Percentiles rank a stretch among this genome's conserved stretches.
These are phyloP conservation scores for Mesocentrotus franciscanus DNA, from an alignment of 53 echinoderm and acorn worm species.

Conservation along the genomic window DNA sequence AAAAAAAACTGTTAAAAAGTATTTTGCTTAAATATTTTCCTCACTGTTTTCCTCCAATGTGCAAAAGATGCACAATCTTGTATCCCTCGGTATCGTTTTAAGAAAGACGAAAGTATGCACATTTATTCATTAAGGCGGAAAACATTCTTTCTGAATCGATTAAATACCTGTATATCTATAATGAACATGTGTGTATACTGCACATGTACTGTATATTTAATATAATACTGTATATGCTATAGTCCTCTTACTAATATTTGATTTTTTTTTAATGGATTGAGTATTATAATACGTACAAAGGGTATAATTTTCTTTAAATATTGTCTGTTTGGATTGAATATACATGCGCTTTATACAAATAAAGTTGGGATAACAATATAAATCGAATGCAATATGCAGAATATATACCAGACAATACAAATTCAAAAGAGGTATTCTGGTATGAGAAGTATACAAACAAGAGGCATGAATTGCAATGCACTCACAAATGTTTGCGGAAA, in stretches of 20 bases:
- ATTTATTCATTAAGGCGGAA: background rate
- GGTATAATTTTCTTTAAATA: background rate
- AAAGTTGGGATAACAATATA: background rate
- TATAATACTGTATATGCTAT: conserved; percentile 7
- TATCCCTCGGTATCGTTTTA: background rate
- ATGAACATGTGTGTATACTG: background rate
- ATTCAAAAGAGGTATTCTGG: background rate
- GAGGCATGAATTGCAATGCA: background rate
- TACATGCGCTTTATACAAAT: conserved; percentile 3
- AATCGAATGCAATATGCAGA: background rate
- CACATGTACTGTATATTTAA: background rate
- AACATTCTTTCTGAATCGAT: background rate
- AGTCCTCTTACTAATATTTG: background rate
- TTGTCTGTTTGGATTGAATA: background rate
- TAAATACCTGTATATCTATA: conserved; percentile 2
- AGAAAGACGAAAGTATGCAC: background rate
- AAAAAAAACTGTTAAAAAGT: background rate
- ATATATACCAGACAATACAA: conserved; percentile 13
- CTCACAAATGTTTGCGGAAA: background rate
- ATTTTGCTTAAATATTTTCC: background rate
- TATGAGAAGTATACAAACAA: background rate
- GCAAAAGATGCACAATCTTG: background rate
- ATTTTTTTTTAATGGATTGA: background rate
- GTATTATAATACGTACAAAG: background rate
- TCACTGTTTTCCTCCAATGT: background rate